These are phyloP conservation scores for Lepus americanus DNA, from an alignment of 2,113 vertebrate species.

Conservation along the genomic window DNA sequence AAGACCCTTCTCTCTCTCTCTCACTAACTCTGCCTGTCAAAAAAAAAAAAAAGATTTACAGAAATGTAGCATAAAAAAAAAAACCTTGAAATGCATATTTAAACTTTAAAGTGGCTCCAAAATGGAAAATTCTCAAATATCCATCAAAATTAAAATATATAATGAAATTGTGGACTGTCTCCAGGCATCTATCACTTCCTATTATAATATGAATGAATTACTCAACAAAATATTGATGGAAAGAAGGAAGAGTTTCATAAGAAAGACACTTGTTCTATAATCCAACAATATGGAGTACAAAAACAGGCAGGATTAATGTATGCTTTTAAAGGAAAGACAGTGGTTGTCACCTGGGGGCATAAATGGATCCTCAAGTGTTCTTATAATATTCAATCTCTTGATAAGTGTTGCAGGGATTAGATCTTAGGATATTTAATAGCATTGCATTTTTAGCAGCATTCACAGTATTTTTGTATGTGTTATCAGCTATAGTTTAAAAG, in stretches of 20 bases:
- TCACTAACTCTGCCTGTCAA: too few species aligned
- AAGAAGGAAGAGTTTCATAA: background rate
- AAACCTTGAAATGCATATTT: background rate
- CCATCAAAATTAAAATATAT: background rate
- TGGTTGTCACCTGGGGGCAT: background rate
- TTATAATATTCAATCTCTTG: background rate
- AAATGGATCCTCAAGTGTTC: too few species aligned
- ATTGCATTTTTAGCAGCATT: background rate
- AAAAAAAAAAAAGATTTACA: background rate
- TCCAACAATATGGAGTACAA: background rate
- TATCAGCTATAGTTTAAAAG: constrained; percentile 48
- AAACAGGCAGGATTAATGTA: background rate
- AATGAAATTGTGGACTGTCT: background rate
- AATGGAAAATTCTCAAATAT: background rate
- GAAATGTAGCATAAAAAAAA: background rate
- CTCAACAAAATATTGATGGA: background rate
- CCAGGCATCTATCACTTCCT: background rate
- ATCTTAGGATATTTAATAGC: background rate
- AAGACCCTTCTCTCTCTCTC: too few species aligned
- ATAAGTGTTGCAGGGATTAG: background rate
- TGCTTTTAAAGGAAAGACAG: background rate
- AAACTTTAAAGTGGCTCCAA: background rate
- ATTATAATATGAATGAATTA: background rate
- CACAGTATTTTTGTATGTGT: background rate
- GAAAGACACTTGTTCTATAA: background rate